phyloP scores from a whole-genome alignment of 2,797 vertebrate genomes.

The Acropternis orthonyx region DNA sequence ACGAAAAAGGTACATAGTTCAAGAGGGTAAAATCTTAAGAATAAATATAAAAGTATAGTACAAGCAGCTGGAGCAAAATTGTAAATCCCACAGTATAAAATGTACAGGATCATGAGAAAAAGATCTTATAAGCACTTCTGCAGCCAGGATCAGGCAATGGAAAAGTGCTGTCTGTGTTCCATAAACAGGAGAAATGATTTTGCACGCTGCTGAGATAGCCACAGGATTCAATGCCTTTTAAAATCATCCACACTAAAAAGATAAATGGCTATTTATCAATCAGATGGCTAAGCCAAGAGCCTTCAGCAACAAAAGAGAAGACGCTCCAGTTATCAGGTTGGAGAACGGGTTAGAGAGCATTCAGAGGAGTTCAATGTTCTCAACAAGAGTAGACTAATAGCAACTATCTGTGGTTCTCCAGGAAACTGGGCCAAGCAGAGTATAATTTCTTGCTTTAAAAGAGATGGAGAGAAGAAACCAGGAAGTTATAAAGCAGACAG shows the following conservation, averaged over 20 bases:
- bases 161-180: conserved; percentile 10
- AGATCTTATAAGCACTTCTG: conserved; percentile 5
- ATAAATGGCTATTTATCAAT: conserved; percentile 5
- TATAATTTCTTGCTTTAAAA: not conserved
- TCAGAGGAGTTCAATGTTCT: not conserved
- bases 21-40: not conserved
- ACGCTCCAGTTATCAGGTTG: not conserved
- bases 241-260: not conserved
- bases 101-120: not conserved
- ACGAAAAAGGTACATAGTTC: not conserved
- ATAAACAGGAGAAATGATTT: not conserved
- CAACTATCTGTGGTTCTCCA: not conserved
- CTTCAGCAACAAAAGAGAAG: not conserved
- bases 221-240: conserved; percentile 2
- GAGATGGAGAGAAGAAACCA: not conserved
- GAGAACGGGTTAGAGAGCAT: not conserved
- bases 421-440: not conserved
- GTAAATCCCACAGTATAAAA: not conserved
- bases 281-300: not conserved
- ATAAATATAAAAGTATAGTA: not conserved
- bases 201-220: not conserved
- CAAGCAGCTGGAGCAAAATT: not conserved
- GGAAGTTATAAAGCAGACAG: not conserved
- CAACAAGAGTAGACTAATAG: not conserved
- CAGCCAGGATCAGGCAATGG: not conserved